Percentiles rank a stretch among this genome's conserved stretches.
phyloP scores from a whole-genome alignment of 2,797 vertebrate genomes.

The Sebastes miniatus region DNA sequence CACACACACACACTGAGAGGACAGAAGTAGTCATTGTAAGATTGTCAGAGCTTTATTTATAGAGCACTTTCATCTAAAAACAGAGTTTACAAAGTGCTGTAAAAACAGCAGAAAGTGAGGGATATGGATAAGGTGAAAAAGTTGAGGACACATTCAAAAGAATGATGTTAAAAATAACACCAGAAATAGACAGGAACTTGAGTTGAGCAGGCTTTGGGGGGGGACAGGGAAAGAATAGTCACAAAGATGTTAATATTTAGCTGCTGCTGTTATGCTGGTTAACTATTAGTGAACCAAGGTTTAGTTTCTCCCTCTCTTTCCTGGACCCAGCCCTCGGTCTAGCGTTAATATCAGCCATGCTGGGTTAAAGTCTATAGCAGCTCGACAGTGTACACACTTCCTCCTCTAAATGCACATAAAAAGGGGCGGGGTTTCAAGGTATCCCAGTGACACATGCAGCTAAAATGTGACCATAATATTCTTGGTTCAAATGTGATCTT shows the following conservation, averaged over 20 bases:
- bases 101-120: not conserved
- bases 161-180: slow-evolving; percentile 33
- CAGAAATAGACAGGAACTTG: not conserved
- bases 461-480: not conserved
- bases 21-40: not conserved
- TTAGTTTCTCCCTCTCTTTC: slow-evolving; percentile 3
- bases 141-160: not conserved
- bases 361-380: slow-evolving; percentile 28
- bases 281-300: slow-evolving; percentile 59
- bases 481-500: not conserved
- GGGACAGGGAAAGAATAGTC: not conserved
- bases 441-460: not conserved
- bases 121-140: not conserved
- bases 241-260: slow-evolving; percentile 65
- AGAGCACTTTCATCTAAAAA: slow-evolving; percentile 52
- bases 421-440: not conserved
- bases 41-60: slow-evolving; percentile 43
- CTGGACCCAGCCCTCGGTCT: not conserved
- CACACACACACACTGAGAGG: not conserved
- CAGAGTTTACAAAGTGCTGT: slow-evolving; percentile 2
- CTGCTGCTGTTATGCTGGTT: slow-evolving; percentile 39
- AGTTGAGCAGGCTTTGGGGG: not conserved
- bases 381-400: not conserved
- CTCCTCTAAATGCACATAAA: not conserved
- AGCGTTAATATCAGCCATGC: not conserved